Conservation (phyloP, 2,797 vertebrate genomes). For the Strix occidentalis region DNA sequence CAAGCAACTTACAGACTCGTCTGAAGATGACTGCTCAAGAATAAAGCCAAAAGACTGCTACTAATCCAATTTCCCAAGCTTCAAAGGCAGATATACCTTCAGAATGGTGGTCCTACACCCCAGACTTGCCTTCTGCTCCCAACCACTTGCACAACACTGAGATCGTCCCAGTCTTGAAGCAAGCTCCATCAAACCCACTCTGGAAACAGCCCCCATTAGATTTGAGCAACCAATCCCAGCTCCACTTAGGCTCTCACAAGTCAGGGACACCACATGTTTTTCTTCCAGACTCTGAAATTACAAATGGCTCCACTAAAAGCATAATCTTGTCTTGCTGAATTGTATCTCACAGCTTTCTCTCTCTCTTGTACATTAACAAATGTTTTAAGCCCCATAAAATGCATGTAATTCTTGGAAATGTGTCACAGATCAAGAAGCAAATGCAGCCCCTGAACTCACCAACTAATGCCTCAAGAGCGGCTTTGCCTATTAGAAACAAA, state of each 20-base stretch:
- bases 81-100: neutral
- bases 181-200: neutral
- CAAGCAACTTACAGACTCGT: neutral
- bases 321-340: slow-evolving; percentile 5
- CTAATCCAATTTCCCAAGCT: neutral
- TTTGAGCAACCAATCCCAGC: neutral
- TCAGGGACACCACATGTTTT: neutral
- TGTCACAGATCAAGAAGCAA: slow-evolving; percentile 30
- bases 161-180: neutral
- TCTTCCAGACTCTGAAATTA: neutral
- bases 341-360: neutral
- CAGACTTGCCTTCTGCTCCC: neutral
- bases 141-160: neutral
- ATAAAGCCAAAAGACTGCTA: neutral
- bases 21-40: neutral
- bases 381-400: slow-evolving; percentile 36
- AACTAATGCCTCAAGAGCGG: neutral
- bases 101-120: neutral
- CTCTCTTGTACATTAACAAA: slow-evolving; percentile 30
- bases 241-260: neutral
- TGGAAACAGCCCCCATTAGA: neutral
- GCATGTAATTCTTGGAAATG: neutral
- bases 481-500: slow-evolving; percentile 10
- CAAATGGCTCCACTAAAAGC: slow-evolving; percentile 46
- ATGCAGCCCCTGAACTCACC: neutral